Percentiles rank a stretch among this genome's conserved stretches.
Conservation (phyloP, 2,797 vertebrate species). For the Bufotes viridis region DNA sequence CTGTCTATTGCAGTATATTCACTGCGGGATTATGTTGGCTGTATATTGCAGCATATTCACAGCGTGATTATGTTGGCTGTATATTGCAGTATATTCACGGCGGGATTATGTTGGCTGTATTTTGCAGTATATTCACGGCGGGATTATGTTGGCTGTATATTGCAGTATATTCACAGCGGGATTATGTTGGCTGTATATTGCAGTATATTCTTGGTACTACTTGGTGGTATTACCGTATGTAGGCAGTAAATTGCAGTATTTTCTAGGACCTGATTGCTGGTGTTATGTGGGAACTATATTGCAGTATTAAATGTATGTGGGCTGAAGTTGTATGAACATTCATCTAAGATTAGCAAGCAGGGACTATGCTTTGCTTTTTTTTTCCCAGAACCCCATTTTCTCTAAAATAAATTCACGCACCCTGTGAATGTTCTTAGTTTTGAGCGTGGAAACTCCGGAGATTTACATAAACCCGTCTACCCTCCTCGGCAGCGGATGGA, state of each 20-base stretch:
- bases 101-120: too few species aligned
- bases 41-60: too few species aligned
- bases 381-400: neutral
- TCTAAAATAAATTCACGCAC: neutral
- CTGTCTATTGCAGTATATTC: too few species aligned
- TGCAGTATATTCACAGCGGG: too few species aligned
- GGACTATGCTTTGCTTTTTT: too few species aligned
- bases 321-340: neutral
- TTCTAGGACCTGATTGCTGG: neutral
- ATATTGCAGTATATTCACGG: too few species aligned
- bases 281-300: neutral
- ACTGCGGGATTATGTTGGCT: too few species aligned
- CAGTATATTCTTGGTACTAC: neutral
- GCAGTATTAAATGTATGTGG: too few species aligned
- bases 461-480: slow-evolving; percentile 33
- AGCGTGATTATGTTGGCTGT: too few species aligned
- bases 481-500: slow-evolving; percentile 15
- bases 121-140: too few species aligned
- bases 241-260: neutral
- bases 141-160: too few species aligned
- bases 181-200: neutral
- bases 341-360: neutral
- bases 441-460: neutral
- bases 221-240: neutral
- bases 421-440: neutral